Conservation (phyloP, 2,113 vertebrate species). For the Climacteris rufus region DNA sequence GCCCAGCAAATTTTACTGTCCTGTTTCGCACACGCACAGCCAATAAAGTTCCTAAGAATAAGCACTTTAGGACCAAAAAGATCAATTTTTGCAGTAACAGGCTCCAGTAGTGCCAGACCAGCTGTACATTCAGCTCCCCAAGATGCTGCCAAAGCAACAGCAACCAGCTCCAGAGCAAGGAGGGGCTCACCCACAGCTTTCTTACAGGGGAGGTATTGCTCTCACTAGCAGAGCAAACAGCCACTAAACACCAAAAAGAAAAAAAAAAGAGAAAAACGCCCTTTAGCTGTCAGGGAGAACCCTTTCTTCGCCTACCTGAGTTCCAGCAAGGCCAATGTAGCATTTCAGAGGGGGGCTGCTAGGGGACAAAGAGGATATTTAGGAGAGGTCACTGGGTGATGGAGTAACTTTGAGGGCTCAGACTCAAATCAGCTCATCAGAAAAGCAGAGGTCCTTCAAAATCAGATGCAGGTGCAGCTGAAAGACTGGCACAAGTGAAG, state of each 20-base stretch:
- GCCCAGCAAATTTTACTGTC: background rate
- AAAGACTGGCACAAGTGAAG: background rate
- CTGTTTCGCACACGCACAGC: accelerated
- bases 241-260: accelerated
- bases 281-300: background rate
- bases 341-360: background rate
- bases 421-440: background rate
- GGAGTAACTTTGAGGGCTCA: background rate
- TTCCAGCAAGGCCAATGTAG: accelerated
- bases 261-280: accelerated
- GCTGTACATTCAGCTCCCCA: background rate
- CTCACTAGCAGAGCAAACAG: background rate
- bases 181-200: background rate
- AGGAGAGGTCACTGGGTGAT: accelerated
- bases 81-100: background rate
- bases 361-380: accelerated
- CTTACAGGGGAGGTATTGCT: background rate
- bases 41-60: background rate
- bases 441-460: background rate
- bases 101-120: background rate
- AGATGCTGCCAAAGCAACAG: background rate
- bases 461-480: background rate
- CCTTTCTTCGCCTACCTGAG: background rate
- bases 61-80: background rate
- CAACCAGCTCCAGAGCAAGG: background rate